These are phyloP conservation scores for Toxotes chatareus DNA, from an alignment of 2,113 vertebrate genomes.

Conservation along the genomic window DNA sequence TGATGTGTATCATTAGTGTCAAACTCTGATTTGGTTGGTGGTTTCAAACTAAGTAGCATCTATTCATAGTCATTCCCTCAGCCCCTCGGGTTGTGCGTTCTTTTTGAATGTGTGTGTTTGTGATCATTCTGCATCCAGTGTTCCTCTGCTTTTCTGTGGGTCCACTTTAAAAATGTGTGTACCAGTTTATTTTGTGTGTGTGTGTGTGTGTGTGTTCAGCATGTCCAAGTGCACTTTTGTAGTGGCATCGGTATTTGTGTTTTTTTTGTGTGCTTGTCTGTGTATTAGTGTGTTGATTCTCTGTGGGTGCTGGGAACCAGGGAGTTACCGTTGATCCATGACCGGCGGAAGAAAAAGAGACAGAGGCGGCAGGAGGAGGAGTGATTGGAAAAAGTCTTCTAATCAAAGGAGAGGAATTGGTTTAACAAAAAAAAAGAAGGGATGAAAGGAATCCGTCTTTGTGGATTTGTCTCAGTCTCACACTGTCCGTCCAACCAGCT, in stretches of 20 bases:
- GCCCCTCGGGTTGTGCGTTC: background rate
- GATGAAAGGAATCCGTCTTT: slow-evolving; percentile 6
- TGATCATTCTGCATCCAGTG: background rate
- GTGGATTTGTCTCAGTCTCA: background rate
- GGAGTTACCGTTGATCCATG: slow-evolving; percentile 57
- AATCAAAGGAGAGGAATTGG: slow-evolving; percentile 32
- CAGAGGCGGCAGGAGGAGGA: slow-evolving; percentile 1
- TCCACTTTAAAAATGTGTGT: background rate
- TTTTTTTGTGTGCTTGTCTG: background rate
- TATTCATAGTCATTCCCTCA: background rate
- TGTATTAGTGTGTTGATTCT: slow-evolving; percentile 15
- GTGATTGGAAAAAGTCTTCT: slow-evolving; percentile 22
- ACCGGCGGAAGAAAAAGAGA: slow-evolving; percentile 49
- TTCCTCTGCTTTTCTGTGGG: background rate
- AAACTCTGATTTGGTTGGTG: background rate
- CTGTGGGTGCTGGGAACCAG: slow-evolving; percentile 42
- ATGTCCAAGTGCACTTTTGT: no score
- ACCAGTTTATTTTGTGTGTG: no score
- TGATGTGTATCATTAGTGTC: slow-evolving; percentile 6
- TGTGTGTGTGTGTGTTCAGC: no score
- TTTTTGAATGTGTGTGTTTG: background rate
- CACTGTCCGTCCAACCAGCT: no score
- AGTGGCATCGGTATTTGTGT: no score
- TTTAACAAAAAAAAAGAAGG: background rate
- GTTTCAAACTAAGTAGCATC: slow-evolving; percentile 2